phyloP scores from a whole-genome alignment of 2,888 invertebrate species.

The Saturnia japonica region DNA sequence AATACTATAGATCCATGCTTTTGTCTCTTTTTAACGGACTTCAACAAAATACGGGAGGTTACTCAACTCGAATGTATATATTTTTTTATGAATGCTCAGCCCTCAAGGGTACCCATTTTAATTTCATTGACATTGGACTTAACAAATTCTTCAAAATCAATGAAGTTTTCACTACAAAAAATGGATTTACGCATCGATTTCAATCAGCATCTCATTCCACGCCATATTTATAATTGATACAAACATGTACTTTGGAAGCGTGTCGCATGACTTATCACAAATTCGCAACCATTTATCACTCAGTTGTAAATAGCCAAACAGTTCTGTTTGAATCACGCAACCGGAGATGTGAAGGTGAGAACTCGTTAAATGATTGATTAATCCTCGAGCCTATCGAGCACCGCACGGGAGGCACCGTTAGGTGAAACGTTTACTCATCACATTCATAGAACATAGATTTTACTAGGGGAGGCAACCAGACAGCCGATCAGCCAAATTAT shows the following conservation, averaged over 20 bases:
- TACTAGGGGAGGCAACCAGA: too few relatives aligned
- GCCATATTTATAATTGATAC: background rate
- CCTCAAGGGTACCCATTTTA: too few relatives aligned
- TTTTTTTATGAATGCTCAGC: too few relatives aligned
- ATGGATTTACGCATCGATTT: background rate
- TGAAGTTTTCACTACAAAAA: background rate
- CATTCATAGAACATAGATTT: background rate
- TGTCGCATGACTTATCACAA: conserved; percentile 5
- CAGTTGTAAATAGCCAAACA: conserved; percentile 7
- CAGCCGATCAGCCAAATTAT: too few relatives aligned
- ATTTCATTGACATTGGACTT: too few relatives aligned
- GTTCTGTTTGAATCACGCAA: conserved; percentile 5
- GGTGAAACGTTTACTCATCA: background rate
- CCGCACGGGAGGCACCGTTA: conserved; percentile 8
- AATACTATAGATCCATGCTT: too few relatives aligned
- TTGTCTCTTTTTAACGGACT: too few relatives aligned
- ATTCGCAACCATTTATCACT: background rate
- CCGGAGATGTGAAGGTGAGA: conserved; percentile 1
- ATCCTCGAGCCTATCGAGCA: background rate
- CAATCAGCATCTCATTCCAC: background rate
- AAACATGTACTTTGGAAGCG: background rate
- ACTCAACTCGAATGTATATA: too few relatives aligned
- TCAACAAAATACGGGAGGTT: too few relatives aligned
- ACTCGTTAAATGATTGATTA: conserved; percentile 10
- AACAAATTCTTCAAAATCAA: too few relatives aligned